Evolutionary conservation across 2,113 vertebrate genomes (phyloP), one percentile per base, ranked within the genome.

Genomic region (Tichodroma muraria): DNA sequence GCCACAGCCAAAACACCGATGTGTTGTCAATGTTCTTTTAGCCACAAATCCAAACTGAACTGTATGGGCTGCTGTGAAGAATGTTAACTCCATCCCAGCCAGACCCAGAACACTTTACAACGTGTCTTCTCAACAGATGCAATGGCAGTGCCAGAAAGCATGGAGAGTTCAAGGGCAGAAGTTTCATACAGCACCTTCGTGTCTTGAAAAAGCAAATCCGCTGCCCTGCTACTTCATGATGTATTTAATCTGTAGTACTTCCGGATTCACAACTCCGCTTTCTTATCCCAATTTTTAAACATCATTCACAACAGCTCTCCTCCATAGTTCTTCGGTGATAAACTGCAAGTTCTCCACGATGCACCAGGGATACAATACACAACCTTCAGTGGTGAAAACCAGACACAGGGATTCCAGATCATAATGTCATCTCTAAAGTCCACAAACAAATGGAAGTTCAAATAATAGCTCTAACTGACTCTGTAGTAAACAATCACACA

Each of bases 201-300:
- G 63, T 89, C 92, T 96, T 97, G 80, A 57, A 63, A 93, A 87
- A 53, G 71, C 30, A 94, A 85, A 90, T 96, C 91, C 75, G 8
- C 66, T 90, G 84, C 85, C 93, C 86, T 90, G 68, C 60, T 84
- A 94, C 56, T 90, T 65, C 82, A 49, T 5, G 88, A 60, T n/a
- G 96, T 17, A 52, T 73, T 79, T 82, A 77, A 88, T 78, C 38
- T 90, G 94, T 47, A 45, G 91, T 25, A 79, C 37, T 94, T 73
- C 80, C 57, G 72, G 70, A 93, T 63, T 78, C 81, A 65, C 38
- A 87, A 76, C 40, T 85, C 71, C 45, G 15, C 18, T 85, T 65
- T 70, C 63, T 90, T 54, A 95, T 89, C 69, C 53, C 69, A 60
- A 40, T 52, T 81, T 82, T 88, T 68, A 91, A 56, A 57, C 33